phyloP scores from a whole-genome alignment of 2,797 vertebrate genomes.

The Choloepus didactylus region DNA sequence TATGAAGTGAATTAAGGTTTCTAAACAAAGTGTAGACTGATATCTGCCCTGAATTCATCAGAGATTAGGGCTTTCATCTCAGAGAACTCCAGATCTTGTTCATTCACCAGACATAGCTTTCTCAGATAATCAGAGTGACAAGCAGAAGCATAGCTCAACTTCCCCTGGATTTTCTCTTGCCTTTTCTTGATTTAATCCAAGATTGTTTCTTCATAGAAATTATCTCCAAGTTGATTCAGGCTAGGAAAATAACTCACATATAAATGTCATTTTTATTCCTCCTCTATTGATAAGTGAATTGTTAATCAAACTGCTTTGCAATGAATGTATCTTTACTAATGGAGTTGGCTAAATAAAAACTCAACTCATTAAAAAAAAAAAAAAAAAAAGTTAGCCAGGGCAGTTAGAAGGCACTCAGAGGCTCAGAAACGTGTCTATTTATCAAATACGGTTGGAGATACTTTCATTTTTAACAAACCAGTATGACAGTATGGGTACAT shows the following conservation, averaged over 20 bases:
- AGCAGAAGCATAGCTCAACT: background rate
- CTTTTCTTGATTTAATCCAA: background rate
- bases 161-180: background rate
- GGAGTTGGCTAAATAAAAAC: background rate
- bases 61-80: background rate
- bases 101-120: background rate
- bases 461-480: slow-evolving; percentile 17
- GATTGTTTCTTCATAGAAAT: background rate
- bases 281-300: background rate
- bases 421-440: background rate
- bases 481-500: too few relatives aligned
- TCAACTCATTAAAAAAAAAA: background rate
- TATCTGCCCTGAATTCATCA: background rate
- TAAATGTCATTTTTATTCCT: background rate
- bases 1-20: background rate
- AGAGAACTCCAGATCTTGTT: background rate
- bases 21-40: background rate
- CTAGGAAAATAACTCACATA: background rate
- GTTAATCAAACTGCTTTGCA: background rate
- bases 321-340: background rate
- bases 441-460: background rate
- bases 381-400: background rate
- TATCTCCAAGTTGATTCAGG: background rate
- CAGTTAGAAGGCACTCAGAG: background rate
- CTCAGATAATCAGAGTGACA: too few relatives aligned